These are phyloP conservation scores for Anarrhichthys ocellatus DNA, from an alignment of 2,113 vertebrate species.

Conservation along the genomic window DNA sequence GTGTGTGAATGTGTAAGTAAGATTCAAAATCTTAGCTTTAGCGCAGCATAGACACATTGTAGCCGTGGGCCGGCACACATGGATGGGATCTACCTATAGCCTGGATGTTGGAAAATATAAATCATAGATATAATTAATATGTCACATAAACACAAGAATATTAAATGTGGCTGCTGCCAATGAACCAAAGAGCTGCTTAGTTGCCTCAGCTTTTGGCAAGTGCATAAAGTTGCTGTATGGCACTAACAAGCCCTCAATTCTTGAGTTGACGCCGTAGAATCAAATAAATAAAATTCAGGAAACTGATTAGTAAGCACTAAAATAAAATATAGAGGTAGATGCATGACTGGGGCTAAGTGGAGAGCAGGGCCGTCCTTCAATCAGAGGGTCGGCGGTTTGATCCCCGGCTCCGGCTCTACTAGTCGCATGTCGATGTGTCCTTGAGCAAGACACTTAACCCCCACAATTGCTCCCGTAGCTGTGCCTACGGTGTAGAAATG, in stretches of 20 bases:
- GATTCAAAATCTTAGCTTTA: constrained; percentile 34
- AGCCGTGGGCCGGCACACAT: constrained; percentile 19
- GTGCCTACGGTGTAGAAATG: too few species aligned
- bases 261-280: not conserved
- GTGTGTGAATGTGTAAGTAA: constrained; percentile 14
- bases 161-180: constrained; percentile 27
- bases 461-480: too few species aligned
- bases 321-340: not conserved
- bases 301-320: not conserved
- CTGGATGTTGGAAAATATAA: constrained; percentile 19
- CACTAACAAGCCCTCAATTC: not conserved
- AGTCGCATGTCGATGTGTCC: too few species aligned
- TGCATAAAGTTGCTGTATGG: constrained; percentile 2
- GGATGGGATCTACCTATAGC: constrained; percentile 23
- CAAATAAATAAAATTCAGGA: not conserved
- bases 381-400: too few species aligned
- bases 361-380: too few species aligned
- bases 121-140: constrained; percentile 13
- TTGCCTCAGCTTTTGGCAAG: constrained; percentile 22
- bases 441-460: too few species aligned
- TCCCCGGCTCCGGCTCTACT: too few species aligned
- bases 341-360: not conserved
- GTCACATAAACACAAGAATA: constrained; percentile 2
- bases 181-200: constrained; percentile 23
- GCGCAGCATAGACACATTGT: constrained; percentile 21